Percentiles rank a stretch among this genome's conserved stretches.
Conservation (phyloP, 2,113 vertebrate species). For the Datnioides undecimradiatus region DNA sequence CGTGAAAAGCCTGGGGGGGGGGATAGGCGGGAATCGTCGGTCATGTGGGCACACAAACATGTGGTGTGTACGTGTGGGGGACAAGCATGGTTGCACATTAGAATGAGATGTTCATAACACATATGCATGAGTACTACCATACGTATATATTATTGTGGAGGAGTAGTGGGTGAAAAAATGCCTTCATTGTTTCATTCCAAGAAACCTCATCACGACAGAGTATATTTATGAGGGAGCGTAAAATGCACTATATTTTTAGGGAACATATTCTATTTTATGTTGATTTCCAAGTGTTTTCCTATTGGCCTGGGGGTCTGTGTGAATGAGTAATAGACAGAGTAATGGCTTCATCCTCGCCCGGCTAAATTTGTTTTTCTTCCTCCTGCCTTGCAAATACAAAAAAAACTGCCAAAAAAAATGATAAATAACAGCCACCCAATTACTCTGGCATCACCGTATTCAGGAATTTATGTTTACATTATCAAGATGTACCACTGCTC, state of each 20-base stretch:
- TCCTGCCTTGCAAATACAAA: conserved; percentile 65
- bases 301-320: conserved; percentile 73
- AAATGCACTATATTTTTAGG: conserved; percentile 69
- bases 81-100: conserved; percentile 53
- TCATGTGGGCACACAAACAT: conserved; percentile 44
- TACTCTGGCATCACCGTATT: conserved; percentile 77
- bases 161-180: conserved; percentile 35
- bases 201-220: conserved; percentile 70
- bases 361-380: conserved; percentile 77
- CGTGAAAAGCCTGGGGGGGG: conserved; percentile 45
- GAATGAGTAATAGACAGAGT: conserved; percentile 81
- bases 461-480: conserved; percentile 82
- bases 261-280: conserved; percentile 78
- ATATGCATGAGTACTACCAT: conserved; percentile 34
- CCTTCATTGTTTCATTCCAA: conserved; percentile 62
- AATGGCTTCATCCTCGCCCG: conserved; percentile 77
- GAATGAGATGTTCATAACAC: conserved; percentile 58
- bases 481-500: conserved; percentile 75
- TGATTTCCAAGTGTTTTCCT: conserved; percentile 76
- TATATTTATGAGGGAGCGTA: conserved; percentile 71
- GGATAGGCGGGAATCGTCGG: conserved; percentile 16
- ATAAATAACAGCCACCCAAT: conserved; percentile 79
- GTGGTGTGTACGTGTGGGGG: conserved; percentile 26
- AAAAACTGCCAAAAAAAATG: conserved; percentile 66
- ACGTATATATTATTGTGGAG: conserved; percentile 44